These are phyloP conservation scores for Allygus modestus DNA, from an alignment of 2,888 invertebrate species.

Conservation along the genomic window DNA sequence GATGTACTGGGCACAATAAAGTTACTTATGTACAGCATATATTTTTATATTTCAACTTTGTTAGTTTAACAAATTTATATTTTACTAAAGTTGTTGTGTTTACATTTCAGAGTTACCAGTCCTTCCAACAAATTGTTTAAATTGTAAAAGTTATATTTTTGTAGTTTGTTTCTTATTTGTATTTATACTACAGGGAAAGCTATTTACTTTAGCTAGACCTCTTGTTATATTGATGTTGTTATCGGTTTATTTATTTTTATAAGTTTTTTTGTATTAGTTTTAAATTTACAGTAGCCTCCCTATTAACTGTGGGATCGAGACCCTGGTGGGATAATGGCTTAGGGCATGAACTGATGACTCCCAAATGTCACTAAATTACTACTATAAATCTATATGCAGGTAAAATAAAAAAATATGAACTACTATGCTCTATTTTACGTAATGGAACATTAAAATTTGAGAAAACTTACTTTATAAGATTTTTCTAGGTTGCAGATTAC, in stretches of 20 bases:
- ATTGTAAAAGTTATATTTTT: neutral
- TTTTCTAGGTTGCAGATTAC: too few species aligned
- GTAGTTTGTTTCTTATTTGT: neutral
- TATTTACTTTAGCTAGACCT: neutral
- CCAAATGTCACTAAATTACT: too few species aligned
- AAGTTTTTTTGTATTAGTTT: neutral
- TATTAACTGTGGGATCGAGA: too few species aligned
- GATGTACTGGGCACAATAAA: constrained; percentile 12
- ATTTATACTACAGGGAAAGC: neutral
- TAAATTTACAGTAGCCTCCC: too few species aligned
- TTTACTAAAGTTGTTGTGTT: constrained; percentile 10
- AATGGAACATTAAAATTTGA: too few species aligned
- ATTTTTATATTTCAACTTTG: constrained; percentile 29
- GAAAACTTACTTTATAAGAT: too few species aligned
- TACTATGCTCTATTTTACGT: too few species aligned
- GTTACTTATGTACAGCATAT: constrained; percentile 34
- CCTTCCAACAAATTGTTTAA: neutral
- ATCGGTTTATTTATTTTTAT: neutral
- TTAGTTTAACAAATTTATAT: neutral
- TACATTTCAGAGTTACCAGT: constrained; percentile 11
- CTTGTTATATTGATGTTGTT: neutral
- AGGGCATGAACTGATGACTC: too few species aligned
- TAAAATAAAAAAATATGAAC: too few species aligned
- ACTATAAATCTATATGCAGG: too few species aligned
- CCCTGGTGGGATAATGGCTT: too few species aligned